Conservation (phyloP, 1,140 invertebrate species). For the Lepidurus couesii region DNA sequence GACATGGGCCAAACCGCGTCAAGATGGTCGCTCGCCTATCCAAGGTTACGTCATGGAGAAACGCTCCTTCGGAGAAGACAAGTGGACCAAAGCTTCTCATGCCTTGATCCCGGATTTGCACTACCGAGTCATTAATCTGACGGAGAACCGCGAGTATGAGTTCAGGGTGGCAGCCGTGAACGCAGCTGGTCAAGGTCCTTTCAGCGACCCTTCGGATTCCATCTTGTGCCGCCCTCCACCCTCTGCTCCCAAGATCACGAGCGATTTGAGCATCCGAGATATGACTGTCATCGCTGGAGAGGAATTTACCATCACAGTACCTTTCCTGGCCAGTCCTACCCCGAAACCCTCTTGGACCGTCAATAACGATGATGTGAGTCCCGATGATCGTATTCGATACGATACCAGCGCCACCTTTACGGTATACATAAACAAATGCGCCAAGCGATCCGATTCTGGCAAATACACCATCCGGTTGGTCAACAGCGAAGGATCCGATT, state of each 20-base stretch:
- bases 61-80: conserved; percentile 74
- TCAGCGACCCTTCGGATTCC: conserved; percentile 80
- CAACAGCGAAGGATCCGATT: conserved; percentile 82
- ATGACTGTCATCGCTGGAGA: conserved; percentile 93
- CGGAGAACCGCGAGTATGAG: conserved; percentile 94
- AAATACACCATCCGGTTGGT: conserved; percentile 83
- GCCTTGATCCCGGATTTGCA: conserved; percentile 71
- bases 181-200: conserved; percentile 87
- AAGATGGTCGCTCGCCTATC: conserved; percentile 87
- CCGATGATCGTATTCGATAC: conserved; percentile 77
- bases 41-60: conserved; percentile 92
- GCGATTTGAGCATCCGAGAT: conserved; percentile 84
- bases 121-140: conserved; percentile 70
- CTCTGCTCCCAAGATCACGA: conserved; percentile 84
- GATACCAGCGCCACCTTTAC: conserved; percentile 75
- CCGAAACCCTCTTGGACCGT: conserved; percentile 83
- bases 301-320: conserved; percentile 91
- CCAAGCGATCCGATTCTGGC: conserved; percentile 82
- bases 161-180: conserved; percentile 95
- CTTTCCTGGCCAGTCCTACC: conserved; percentile 80
- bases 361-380: conserved; percentile 74
- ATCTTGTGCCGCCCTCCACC: conserved; percentile 82
- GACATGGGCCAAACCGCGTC: conserved; percentile 84
- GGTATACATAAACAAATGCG: conserved; percentile 77
- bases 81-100: conserved; percentile 84